A percentile compares a stretch with the other conserved stretches of the same genome.
These are phyloP conservation scores for Ciconia maguari DNA, from an alignment of 2,113 vertebrate genomes.

Conservation along the genomic window DNA sequence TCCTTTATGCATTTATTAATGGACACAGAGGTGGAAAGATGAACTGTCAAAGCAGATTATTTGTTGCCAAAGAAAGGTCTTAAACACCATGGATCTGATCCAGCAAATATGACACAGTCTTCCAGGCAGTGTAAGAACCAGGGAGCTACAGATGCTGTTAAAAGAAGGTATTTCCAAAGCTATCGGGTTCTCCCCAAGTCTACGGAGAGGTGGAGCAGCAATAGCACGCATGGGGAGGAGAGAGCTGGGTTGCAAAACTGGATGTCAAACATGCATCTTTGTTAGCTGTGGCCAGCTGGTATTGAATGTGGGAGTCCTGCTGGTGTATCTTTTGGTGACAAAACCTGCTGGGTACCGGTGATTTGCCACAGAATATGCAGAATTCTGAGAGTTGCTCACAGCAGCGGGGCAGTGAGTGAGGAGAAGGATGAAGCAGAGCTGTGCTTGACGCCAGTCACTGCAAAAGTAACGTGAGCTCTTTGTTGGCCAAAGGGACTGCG, in stretches of 20 bases:
- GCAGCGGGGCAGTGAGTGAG: rapidly evolving
- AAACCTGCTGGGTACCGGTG: neutral
- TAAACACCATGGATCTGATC: neutral
- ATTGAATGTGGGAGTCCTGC: neutral
- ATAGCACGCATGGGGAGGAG: rapidly evolving
- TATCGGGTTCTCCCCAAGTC: neutral
- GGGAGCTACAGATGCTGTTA: neutral
- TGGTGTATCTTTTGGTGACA: neutral
- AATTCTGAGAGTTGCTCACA: neutral
- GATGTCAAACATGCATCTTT: rapidly evolving
- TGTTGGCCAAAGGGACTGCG: rapidly evolving
- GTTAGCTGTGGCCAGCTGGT: neutral
- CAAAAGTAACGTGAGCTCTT: rapidly evolving
- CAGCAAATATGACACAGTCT: neutral
- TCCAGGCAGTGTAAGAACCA: neutral
- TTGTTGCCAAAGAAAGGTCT: slow-evolving; percentile 3
- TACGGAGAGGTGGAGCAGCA: neutral
- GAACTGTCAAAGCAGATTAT: neutral
- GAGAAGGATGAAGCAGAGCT: neutral
- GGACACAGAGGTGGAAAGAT: slow-evolving; percentile 3
- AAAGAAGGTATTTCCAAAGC: neutral
- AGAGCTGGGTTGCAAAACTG: neutral
- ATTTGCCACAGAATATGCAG: rapidly evolving
- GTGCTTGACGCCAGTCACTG: neutral
- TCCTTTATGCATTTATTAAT: slow-evolving; percentile 19